Evolutionary conservation across 2,888 invertebrate species (phyloP), one percentile per base, ranked within the genome.

Genomic region (Heterodera filipjevi): DNA sequence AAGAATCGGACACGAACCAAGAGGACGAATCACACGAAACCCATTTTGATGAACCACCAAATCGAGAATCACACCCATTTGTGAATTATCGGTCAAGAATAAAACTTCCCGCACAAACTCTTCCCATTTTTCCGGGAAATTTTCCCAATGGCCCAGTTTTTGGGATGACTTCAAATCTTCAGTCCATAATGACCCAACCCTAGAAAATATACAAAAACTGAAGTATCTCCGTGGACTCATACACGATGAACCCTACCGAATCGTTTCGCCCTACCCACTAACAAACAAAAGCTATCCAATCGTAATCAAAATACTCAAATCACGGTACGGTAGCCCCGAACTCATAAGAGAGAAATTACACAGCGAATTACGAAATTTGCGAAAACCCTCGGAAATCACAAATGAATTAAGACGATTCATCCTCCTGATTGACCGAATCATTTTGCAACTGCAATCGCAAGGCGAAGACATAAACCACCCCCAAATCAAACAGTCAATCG

Each of bases 101-200:
- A 39, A 39, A 39, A 10, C 49, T 59, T n/a, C 59, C 59, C 0
- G 1, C n/a, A 3, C 59, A 59, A 59, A 59, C 6, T 5, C n/a
- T 59, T 3, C 59, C 0, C n/a, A 59, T 5, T 59, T 59, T 5
- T 8, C 3, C n/a, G 59, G 59, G 5, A 59, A n/a, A 12, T 59
- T 2, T 10, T 59, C n/a, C 1, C 6, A 59, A 8, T 59, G 59
- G 59, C 22, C 27, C 16, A n/a, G n/a, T 27, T 59, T 59, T 27
- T 59, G 59, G 59, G 59, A 59, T 59, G 59, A 59, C 59, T 59
- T n/a, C 6, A 59, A 59, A 59, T 59, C 59, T 6, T 59, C 59
- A n/a, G 59, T 59, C 2, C n/a, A 59, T 12, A 59, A n/a, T 1
- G 59, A 59, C 5, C 27, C 27, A 59, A 27, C 5, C 8, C 27